Evolutionary conservation across 2,888 invertebrate genomes (phyloP), one percentile per base, ranked within the genome.

Genomic region (Cheilosia vulpina): DNA sequence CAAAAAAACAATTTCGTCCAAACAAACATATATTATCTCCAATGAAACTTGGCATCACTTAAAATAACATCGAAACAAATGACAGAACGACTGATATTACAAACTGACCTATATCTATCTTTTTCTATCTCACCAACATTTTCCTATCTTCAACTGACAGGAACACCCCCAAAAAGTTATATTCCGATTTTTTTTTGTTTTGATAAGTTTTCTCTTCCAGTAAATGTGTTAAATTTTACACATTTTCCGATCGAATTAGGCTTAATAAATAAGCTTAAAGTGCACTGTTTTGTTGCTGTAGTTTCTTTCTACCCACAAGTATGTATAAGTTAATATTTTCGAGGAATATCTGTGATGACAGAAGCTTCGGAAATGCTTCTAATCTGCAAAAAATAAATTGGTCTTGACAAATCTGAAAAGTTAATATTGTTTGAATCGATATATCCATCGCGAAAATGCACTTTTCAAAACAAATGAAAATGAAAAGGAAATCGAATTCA

Each of bases 171-270:
- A 65, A 79, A 79, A 79, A 79, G n/a, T 50, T 13, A 13, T 72
- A 65, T 72, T 79, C 63, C 63, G 34, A 43, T 60, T 79, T 72
- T 77, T 79, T 79, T 79, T 79, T 79, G 79, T 79, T 79, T 79
- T 79, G 79, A 79, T 72, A 72, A 72, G 65, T 79, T 76, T 79
- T 78, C 72, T 66, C 52, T 45, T 79, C 79, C 65, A 60, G 63
- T 41, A 31, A 78, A 57, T 78, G 63, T 27, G 19, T 31, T 27
- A 43, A 7, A 63, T 50, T 52, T 72, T 65, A 50, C 17, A n/a
- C 21, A 13, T 57, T 53, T 50, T 31, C 27, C 47, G 15, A n/a
- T 5, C 15, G 17, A 27, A 38, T 27, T 4, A 24, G 15, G 41
- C 15, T 24, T 45, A 17, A 11, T 15, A 71, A 50, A 34, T 55